Base-by-base conservation (phyloP, 2,113 vertebrate genomes). In the Macheiramphus alcinus region DNA sequence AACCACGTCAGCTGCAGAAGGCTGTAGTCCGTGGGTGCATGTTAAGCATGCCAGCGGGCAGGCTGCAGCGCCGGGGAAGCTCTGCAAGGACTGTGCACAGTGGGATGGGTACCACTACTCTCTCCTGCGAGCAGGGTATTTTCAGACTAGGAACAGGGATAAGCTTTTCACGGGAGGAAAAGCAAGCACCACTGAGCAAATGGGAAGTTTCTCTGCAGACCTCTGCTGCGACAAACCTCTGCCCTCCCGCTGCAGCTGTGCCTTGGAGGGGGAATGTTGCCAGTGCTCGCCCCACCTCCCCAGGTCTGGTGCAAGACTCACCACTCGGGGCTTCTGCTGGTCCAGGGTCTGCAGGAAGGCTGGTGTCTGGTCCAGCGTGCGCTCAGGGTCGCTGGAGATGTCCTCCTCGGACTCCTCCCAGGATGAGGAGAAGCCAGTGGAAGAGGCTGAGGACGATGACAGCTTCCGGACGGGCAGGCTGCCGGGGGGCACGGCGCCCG, bases 401-500 rank as follows among this genome's bases (percentile, higher is more conserved):
- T 99, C 99, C 74, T 99, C 99, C 94, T 99, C 99, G 0, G 99
- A 99, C 94, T 99, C 99, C 47, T 99, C 99, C 98, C 99, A 99
- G 73, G 99, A 99, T 2, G 99, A 99, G 61, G 99, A 99, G 97
- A 99, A 99, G 47, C 99, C 99, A 0, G 99, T 99, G 47, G 99
- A 99, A 71, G 99, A 99, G 13, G 99, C 98, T 0, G 99, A 99
- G 40, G 99, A 99, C 2, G 99, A 99, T 0, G 99, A 99, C 82
- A 99, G 98, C 94, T 99, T 99, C 94, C 99, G 98, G 72, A 99
- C 86, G 2, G 98, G 97, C 90, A 98, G 94, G 94, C 88, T 98
- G 25, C 98, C 94, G 25, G 87, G 97, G 38, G 98, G 97, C 98
- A 98, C 62, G 34, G 98, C 75, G 48, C 98, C 97, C 4, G 20